Conservation (phyloP, 2,888 invertebrate species). For the Sarcophaga variegata region DNA sequence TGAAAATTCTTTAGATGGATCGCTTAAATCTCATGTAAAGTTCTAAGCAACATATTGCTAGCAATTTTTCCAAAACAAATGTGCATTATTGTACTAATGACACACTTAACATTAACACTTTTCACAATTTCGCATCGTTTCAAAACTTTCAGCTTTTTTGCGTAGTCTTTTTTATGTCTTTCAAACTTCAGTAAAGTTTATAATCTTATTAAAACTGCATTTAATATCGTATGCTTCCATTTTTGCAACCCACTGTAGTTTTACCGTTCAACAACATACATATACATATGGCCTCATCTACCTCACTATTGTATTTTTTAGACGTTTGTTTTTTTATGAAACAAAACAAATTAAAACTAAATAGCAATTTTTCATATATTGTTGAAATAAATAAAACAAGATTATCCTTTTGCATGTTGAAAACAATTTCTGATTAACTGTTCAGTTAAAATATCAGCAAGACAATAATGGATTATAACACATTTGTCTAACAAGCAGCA, state of each 20-base stretch:
- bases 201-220: no score
- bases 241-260: not conserved
- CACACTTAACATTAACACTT: no score
- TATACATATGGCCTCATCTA: not conserved
- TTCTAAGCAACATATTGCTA: slow-evolving; percentile 7
- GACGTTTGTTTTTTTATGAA: not conserved
- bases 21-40: not conserved
- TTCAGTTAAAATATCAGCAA: slow-evolving; percentile 2
- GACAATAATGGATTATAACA: slow-evolving; percentile 2
- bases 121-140: no score
- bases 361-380: not conserved
- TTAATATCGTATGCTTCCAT: not conserved
- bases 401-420: slow-evolving; percentile 17
- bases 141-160: no score
- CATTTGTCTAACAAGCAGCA: not conserved
- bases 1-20: not conserved
- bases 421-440: slow-evolving; percentile 4
- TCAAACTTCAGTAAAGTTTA: no score
- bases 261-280: not conserved
- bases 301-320: not conserved
- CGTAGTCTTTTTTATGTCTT: no score
- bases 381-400: slow-evolving; percentile 17
- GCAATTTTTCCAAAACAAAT: no score
- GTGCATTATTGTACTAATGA: no score
- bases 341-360: not conserved